phyloP scores from a whole-genome alignment of 2,797 vertebrate genomes.

The Leptoclinus maculatus region DNA sequence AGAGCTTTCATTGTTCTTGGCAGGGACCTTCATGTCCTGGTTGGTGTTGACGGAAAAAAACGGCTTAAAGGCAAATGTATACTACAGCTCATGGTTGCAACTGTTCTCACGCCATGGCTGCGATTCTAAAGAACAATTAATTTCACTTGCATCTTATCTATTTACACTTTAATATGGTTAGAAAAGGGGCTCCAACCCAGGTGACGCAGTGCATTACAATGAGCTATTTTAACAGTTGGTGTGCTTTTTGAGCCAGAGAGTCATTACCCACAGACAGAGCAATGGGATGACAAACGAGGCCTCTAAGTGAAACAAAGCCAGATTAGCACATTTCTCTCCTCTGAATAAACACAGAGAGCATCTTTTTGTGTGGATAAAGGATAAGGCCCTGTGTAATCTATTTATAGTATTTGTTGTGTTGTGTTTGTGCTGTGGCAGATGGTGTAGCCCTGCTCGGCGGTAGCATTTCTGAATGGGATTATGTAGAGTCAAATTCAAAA shows the following conservation, averaged over 20 bases:
- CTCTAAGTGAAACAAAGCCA: conserved; percentile 76
- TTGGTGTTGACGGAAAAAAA: conserved; percentile 74
- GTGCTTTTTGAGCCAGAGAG: conserved; percentile 61
- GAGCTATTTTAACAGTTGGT: conserved; percentile 65
- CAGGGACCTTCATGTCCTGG: conserved; percentile 67
- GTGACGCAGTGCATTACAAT: conserved; percentile 55
- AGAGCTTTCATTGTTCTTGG: conserved; percentile 81
- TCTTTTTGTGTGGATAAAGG: conserved; percentile 64
- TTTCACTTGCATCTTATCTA: conserved; percentile 47
- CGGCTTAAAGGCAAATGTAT: conserved; percentile 77
- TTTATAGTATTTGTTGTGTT: conserved; percentile 72
- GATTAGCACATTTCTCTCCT: conserved; percentile 74
- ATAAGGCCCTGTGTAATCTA: conserved; percentile 73
- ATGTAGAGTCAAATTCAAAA: conserved; percentile 54
- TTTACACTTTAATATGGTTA: conserved; percentile 53
- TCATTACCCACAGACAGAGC: conserved; percentile 58
- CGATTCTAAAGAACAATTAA: conserved; percentile 47
- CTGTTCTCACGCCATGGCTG: conserved; percentile 53
- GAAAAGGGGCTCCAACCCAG: conserved; percentile 50
- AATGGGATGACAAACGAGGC: conserved; percentile 61
- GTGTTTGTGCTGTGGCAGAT: conserved; percentile 67
- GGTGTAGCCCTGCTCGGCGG: conserved; percentile 44
- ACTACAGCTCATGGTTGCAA: conserved; percentile 72
- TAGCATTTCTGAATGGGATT: conserved; percentile 59
- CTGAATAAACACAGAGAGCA: conserved; percentile 64